Conservation (phyloP, 2,113 vertebrate species). For the Eidolon helvum region DNA sequence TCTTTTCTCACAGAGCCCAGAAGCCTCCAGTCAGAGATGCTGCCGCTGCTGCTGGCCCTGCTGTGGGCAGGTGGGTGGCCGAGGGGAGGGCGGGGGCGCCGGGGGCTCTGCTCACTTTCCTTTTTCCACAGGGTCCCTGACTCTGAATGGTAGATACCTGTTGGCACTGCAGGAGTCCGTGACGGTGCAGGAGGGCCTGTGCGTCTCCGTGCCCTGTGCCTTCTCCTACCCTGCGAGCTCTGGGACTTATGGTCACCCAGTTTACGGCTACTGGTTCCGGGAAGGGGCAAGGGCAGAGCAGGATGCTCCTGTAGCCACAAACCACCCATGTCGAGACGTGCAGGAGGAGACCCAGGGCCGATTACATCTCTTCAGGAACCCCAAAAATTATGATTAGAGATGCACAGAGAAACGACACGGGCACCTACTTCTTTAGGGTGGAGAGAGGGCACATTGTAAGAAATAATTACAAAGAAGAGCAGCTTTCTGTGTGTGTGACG, state of each 20-base stretch:
- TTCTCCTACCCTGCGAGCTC: rapidly evolving
- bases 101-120: neutral
- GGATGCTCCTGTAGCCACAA: neutral
- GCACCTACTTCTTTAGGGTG: neutral
- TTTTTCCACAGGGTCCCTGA: neutral
- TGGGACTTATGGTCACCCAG: rapidly evolving
- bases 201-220: neutral
- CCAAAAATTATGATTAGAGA: rapidly evolving
- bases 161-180: rapidly evolving
- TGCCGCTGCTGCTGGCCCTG: neutral
- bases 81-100: neutral
- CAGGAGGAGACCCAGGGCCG: rapidly evolving
- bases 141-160: rapidly evolving
- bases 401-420: neutral
- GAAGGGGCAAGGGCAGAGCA: rapidly evolving
- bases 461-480: rapidly evolving
- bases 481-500: rapidly evolving
- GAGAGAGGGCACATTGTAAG: neutral
- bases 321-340: rapidly evolving
- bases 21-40: neutral
- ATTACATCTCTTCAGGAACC: neutral
- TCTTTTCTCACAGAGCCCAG: no score
- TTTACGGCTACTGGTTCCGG: neutral
- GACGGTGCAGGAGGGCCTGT: neutral
- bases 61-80: neutral